Conservation (phyloP, 2,797 vertebrate genomes). For the Pachyuromys duprasi region DNA sequence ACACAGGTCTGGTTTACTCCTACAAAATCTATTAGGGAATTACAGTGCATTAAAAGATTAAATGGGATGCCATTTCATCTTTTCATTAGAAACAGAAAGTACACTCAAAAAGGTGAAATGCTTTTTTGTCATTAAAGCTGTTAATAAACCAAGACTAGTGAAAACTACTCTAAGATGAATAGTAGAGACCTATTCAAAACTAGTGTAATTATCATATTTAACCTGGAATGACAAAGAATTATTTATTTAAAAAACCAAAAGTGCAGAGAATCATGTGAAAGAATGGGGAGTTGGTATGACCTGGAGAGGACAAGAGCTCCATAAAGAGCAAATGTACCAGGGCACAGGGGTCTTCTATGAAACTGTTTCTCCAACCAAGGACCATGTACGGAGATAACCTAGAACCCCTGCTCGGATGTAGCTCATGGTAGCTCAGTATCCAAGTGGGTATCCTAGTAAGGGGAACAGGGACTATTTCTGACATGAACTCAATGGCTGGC, state of each 20-base stretch:
- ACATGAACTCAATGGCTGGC: no score
- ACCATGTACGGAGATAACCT: no score
- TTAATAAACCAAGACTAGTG: conserved; percentile 62
- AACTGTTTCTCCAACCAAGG: no score
- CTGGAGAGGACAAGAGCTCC: no score
- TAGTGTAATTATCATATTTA: conserved; percentile 67
- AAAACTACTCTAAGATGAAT: conserved; percentile 51
- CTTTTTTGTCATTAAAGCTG: conserved; percentile 65
- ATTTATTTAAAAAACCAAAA: conserved; percentile 60
- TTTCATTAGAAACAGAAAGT: conserved; percentile 65
- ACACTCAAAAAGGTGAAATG: conserved; percentile 36
- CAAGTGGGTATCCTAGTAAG: no score
- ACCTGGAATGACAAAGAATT: conserved; percentile 40
- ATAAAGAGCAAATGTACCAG: no score
- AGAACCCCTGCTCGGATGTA: no score
- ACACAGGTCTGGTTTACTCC: conserved; percentile 18
- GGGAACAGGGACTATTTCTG: no score
- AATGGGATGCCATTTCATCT: conserved; percentile 64
- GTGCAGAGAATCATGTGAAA: no score
- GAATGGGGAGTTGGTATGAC: no score
- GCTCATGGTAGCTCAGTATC: no score
- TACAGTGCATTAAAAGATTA: conserved; percentile 63
- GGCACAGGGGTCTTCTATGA: no score
- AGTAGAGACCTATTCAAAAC: conserved; percentile 51
- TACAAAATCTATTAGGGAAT: conserved; percentile 46